A percentile compares a stretch with the other conserved stretches of the same genome.
phyloP scores from a whole-genome alignment of 1,140 invertebrate genomes.

The Centruroides sculpturatus region DNA sequence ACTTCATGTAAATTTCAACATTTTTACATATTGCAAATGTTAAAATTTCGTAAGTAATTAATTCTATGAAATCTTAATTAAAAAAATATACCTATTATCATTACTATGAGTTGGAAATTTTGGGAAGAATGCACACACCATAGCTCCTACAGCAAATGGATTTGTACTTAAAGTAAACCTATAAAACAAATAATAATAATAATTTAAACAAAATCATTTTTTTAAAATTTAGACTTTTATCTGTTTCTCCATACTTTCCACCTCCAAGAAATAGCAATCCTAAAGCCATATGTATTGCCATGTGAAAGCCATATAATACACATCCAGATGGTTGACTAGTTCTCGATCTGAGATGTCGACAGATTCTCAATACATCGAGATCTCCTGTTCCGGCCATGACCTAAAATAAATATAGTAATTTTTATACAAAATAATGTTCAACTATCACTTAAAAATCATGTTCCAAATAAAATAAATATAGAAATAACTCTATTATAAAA shows the following conservation, averaged over 20 bases:
- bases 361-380: slow-evolving; percentile 66
- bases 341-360: slow-evolving; percentile 59
- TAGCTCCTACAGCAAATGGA: slow-evolving; percentile 65
- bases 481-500: not conserved
- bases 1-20: no score
- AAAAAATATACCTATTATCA: slow-evolving; percentile 62
- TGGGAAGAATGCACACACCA: slow-evolving; percentile 86
- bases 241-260: slow-evolving; percentile 33
- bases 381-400: slow-evolving; percentile 90
- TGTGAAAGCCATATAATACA: slow-evolving; percentile 79
- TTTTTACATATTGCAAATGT: no score
- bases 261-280: slow-evolving; percentile 89
- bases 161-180: slow-evolving; percentile 70
- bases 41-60: no score
- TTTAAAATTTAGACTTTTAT: not conserved
- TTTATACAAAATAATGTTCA: slow-evolving; percentile 16
- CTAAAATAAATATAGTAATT: slow-evolving; percentile 26
- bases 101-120: slow-evolving; percentile 92
- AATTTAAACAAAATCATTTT: not conserved
- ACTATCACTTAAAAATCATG: slow-evolving; percentile 14
- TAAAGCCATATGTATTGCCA: slow-evolving; percentile 85
- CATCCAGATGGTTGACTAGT: slow-evolving; percentile 30
- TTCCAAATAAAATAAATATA: not conserved
- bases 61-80: no score
- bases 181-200: slow-evolving; percentile 10